phyloP scores from a whole-genome alignment of 2,113 vertebrate genomes.

The Python bivittatus region DNA sequence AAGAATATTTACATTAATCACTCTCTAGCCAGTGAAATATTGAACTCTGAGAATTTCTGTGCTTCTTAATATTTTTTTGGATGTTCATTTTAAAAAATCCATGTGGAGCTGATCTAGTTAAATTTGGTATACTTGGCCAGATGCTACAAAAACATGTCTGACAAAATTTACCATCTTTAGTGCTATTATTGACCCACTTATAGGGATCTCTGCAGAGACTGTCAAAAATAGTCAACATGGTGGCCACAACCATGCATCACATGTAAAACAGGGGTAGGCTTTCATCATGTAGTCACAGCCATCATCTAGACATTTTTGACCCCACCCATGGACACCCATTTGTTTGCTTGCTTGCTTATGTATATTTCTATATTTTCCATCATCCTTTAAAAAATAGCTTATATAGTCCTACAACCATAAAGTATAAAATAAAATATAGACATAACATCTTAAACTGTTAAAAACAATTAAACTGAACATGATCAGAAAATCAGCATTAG shows the following conservation, averaged over 20 bases:
- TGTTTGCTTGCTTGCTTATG: background rate
- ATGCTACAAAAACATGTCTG: background rate
- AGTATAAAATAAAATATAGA: background rate
- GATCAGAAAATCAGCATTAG: background rate
- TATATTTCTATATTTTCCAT: background rate
- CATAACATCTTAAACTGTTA: background rate
- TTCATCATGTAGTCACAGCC: background rate
- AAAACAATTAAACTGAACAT: background rate
- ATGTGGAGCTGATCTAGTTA: background rate
- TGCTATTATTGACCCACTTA: background rate
- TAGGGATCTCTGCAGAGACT: background rate
- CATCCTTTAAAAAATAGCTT: background rate
- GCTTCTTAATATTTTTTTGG: constrained; percentile 32
- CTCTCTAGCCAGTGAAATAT: constrained; percentile 49
- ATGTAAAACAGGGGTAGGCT: background rate
- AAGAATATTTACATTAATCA: constrained; percentile 49
- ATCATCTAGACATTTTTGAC: background rate
- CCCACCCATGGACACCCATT: background rate
- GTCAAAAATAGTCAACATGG: background rate
- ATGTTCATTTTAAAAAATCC: constrained; percentile 29
- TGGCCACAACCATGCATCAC: background rate
- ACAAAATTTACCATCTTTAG: background rate
- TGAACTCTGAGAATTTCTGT: constrained; percentile 49
- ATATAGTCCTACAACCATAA: background rate
- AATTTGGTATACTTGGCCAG: background rate